Conservation (phyloP, 2,888 invertebrate genomes). For the Cistogaster globosa region DNA sequence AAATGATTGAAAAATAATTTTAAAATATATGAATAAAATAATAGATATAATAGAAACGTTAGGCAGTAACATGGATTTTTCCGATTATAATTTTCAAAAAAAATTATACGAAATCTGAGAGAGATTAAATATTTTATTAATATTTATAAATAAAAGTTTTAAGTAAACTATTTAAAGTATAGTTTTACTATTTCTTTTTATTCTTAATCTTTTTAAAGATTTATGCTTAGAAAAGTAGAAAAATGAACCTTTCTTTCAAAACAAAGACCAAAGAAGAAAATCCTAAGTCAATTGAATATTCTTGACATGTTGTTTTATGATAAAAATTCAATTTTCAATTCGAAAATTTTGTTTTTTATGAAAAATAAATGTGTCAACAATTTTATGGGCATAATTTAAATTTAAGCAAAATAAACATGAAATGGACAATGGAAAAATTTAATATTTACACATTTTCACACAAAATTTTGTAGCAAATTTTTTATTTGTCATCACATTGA, state of each 20-base stretch:
- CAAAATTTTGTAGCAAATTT: background rate
- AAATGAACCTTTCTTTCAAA: background rate
- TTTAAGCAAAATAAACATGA: conserved; percentile 1
- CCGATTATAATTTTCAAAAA: too few species aligned
- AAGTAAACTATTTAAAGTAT: too few species aligned
- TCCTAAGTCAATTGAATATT: conserved; percentile 34
- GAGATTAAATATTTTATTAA: too few species aligned
- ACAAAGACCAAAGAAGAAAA: background rate
- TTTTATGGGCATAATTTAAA: conserved; percentile 57
- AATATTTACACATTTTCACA: conserved; percentile 39
- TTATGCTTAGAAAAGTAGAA: background rate
- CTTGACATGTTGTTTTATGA: conserved; percentile 28
- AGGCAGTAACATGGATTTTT: too few species aligned
- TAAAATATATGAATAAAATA: too few species aligned
- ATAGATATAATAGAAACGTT: too few species aligned
- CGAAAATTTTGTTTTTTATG: conserved; percentile 40
- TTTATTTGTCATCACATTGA: background rate
- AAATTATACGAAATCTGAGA: too few species aligned
- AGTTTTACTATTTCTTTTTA: too few species aligned
- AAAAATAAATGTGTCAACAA: conserved; percentile 51
- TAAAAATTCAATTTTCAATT: conserved; percentile 49
- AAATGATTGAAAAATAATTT: too few species aligned
- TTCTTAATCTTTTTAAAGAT: too few species aligned
- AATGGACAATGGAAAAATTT: conserved; percentile 52
- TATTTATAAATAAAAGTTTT: too few species aligned